Evolutionary conservation across 2,797 vertebrate species (phyloP).

Genomic region (Cyclura pinguis): DNA sequence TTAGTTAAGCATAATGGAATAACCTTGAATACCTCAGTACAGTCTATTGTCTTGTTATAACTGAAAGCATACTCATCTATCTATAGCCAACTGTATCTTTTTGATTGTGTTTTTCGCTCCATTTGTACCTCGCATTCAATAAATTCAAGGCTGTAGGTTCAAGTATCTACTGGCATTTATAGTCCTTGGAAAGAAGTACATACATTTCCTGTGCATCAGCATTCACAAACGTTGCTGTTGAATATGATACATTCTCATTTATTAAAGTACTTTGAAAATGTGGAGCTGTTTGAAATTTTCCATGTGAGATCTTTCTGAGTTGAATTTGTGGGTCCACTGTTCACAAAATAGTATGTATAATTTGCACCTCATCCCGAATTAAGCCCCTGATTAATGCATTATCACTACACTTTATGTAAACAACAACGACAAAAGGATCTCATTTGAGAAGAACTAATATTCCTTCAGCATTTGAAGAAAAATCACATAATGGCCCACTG

Average conservation of each 20-base stretch:
- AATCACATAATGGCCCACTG: neutral
- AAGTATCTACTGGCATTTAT: neutral
- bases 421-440: neutral
- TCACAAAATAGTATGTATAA: neutral
- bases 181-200: constrained; percentile 5
- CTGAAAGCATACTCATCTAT: neutral
- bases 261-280: neutral
- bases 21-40: constrained; percentile 29
- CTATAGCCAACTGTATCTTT: neutral
- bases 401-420: neutral
- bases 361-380: neutral
- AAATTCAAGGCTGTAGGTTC: constrained; percentile 29
- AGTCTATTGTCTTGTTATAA: constrained; percentile 18
- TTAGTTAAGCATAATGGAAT: constrained; percentile 27
- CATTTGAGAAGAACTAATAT: neutral
- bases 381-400: neutral
- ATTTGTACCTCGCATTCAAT: constrained; percentile 10
- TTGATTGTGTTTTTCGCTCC: neutral
- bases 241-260: neutral
- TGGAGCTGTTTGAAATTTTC: neutral
- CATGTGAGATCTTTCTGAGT: neutral
- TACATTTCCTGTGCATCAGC: constrained; percentile 16
- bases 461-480: neutral
- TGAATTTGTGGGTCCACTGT: neutral
- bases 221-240: neutral